These are phyloP conservation scores for Leuciscus idus DNA, from an alignment of 2,113 vertebrate genomes.

Conservation along the genomic window DNA sequence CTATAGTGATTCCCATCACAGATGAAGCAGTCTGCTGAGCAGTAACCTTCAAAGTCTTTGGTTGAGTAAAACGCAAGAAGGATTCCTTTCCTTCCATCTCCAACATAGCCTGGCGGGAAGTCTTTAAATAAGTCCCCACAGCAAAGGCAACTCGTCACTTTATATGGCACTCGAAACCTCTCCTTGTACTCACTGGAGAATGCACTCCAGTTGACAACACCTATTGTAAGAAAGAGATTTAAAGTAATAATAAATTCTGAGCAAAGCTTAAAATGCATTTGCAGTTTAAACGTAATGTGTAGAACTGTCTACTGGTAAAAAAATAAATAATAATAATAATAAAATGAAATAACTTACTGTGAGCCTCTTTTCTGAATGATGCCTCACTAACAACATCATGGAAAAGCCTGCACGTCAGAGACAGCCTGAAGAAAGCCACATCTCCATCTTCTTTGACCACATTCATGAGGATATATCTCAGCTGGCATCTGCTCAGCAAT, in stretches of 20 bases:
- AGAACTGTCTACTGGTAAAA: background rate
- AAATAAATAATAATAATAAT: background rate
- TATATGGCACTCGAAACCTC: background rate
- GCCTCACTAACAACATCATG: background rate
- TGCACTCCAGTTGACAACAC: background rate
- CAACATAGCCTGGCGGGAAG: background rate
- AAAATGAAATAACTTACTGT: background rate
- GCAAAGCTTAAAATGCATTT: background rate
- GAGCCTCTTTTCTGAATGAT: background rate
- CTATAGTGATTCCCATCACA: background rate
- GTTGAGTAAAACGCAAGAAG: background rate
- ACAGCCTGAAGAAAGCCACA: background rate
- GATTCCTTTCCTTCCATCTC: background rate
- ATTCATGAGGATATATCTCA: background rate
- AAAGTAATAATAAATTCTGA: background rate
- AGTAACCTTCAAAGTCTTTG: background rate
- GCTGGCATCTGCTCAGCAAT: background rate
- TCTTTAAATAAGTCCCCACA: background rate
- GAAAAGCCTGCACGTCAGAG: background rate
- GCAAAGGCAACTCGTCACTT: background rate
- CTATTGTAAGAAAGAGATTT: background rate
- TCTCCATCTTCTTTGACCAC: background rate
- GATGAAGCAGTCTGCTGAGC: background rate
- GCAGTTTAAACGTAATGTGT: background rate
- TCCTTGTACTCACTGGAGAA: background rate